A percentile compares a stretch with the other conserved stretches of the same genome.
phyloP scores from a whole-genome alignment of 2,888 invertebrate species.

The Marasmarcha lunaedactyla region DNA sequence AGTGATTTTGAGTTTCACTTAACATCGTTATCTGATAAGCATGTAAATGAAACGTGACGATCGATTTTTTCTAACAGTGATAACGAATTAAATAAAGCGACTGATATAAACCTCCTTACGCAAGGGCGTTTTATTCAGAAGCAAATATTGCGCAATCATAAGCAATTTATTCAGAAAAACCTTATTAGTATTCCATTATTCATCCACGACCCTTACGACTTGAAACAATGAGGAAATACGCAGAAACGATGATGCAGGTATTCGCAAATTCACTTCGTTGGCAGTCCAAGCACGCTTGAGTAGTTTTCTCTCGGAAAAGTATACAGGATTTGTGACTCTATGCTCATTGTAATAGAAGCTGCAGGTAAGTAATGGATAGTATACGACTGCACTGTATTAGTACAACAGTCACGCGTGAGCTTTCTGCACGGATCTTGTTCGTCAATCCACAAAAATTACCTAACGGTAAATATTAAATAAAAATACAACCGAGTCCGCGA shows the following conservation, averaged over 20 bases:
- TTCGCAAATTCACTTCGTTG: conserved; percentile 54
- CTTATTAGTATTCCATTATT: conserved; percentile 48
- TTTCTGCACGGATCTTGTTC: conserved; percentile 65
- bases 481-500: too few species aligned
- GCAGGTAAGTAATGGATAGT: neutral
- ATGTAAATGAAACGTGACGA: too few species aligned
- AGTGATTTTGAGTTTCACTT: too few species aligned
- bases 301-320: conserved; percentile 40
- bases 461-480: too few species aligned
- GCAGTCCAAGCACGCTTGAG: conserved; percentile 46
- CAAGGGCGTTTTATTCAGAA: too few species aligned
- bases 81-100: conserved; percentile 54
- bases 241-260: conserved; percentile 51
- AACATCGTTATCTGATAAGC: too few species aligned
- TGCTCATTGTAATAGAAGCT: conserved; percentile 4
- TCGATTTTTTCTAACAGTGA: too few species aligned
- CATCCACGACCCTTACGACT: conserved; percentile 50
- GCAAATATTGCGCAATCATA: too few species aligned
- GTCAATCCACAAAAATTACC: conserved; percentile 40
- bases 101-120: conserved; percentile 28
- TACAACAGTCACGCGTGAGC: conserved; percentile 57
- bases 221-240: conserved; percentile 63
- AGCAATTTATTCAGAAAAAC: neutral
- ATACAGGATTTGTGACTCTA: conserved; percentile 32
- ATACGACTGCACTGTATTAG: conserved; percentile 35